A percentile compares a stretch with the other conserved stretches of the same genome.
These are phyloP conservation scores for Schizopygopsis malacanthus DNA, from an alignment of 2,797 vertebrate genomes.

Conservation along the genomic window DNA sequence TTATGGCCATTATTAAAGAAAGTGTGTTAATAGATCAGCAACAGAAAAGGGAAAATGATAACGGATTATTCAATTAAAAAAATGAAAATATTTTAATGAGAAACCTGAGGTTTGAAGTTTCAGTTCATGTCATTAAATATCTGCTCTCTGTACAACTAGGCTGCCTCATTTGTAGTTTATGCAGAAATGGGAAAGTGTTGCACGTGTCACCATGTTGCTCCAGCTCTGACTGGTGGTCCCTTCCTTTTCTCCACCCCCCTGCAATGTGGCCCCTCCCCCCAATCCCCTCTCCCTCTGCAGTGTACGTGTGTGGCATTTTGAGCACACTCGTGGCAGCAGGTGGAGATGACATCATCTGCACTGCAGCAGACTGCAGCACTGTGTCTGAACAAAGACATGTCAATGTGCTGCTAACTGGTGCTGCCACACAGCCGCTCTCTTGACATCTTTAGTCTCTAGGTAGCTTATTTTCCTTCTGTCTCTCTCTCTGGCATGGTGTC, in stretches of 20 bases:
- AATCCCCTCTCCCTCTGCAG: constrained; percentile 80
- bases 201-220: constrained; percentile 71
- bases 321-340: constrained; percentile 80
- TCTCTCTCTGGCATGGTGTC: constrained; percentile 29
- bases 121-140: constrained; percentile 5
- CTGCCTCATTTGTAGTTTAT: constrained; percentile 64
- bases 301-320: constrained; percentile 82
- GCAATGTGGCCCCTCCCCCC: constrained; percentile 65
- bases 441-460: constrained; percentile 19
- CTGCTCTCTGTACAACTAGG: constrained; percentile 55
- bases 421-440: constrained; percentile 56
- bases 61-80: not conserved
- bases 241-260: constrained; percentile 65
- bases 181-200: constrained; percentile 11
- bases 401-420: constrained; percentile 74
- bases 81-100: not conserved
- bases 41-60: not conserved
- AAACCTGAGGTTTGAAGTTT: not conserved
- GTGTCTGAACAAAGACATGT: constrained; percentile 87
- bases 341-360: constrained; percentile 86
- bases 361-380: constrained; percentile 90
- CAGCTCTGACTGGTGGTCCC: constrained; percentile 71
- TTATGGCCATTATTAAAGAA: not conserved
- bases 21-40: not conserved
- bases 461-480: constrained; percentile 8